Percentiles rank a stretch among this genome's conserved stretches.
Evolutionary conservation across 2,797 vertebrate species (phyloP).

Genomic region (Phoxinus dragarum): DNA sequence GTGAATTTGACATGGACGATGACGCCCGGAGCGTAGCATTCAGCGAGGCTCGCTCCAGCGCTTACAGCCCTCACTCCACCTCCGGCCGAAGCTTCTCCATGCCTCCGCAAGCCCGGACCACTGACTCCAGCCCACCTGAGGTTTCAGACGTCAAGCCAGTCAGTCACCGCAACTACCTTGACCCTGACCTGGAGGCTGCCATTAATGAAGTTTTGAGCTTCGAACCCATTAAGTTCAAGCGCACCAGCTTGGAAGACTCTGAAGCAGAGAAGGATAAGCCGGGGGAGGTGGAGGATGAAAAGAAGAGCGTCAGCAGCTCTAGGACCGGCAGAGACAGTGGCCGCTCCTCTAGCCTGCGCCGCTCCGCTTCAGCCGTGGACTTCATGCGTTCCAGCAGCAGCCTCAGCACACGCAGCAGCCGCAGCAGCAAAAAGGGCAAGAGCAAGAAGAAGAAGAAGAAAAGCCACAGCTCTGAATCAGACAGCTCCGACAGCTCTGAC

Average conservation of each 20-base stretch:
- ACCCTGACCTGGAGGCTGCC: conserved; percentile 93
- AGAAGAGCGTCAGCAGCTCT: conserved; percentile 69
- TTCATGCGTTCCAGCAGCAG: conserved; percentile 75
- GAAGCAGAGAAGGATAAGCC: conserved; percentile 75
- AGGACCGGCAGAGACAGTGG: conserved; percentile 63
- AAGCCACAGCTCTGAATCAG: conserved; percentile 75
- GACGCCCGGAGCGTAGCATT: conserved; percentile 79
- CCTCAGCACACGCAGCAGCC: conserved; percentile 69
- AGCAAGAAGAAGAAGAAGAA: conserved; percentile 76
- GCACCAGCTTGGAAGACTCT: conserved; percentile 84
- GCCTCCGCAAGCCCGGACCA: conserved; percentile 81
- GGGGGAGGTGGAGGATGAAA: conserved; percentile 66
- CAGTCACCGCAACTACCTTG: conserved; percentile 87
- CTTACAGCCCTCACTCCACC: conserved; percentile 81
- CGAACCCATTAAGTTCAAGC: conserved; percentile 85
- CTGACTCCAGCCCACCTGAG: conserved; percentile 67
- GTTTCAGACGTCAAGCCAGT: conserved; percentile 73
- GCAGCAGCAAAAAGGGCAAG: conserved; percentile 69
- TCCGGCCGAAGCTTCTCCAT: conserved; percentile 89
- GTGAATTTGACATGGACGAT: conserved; percentile 82
- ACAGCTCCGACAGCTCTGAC: conserved; percentile 71
- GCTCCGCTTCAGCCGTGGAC: conserved; percentile 86
- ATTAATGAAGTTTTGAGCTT: conserved; percentile 95
- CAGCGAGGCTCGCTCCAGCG: conserved; percentile 77
- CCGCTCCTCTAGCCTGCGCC: conserved; percentile 74